Evolutionary conservation across 2,113 vertebrate species (phyloP).

Genomic region (Bettongia penicillata): DNA sequence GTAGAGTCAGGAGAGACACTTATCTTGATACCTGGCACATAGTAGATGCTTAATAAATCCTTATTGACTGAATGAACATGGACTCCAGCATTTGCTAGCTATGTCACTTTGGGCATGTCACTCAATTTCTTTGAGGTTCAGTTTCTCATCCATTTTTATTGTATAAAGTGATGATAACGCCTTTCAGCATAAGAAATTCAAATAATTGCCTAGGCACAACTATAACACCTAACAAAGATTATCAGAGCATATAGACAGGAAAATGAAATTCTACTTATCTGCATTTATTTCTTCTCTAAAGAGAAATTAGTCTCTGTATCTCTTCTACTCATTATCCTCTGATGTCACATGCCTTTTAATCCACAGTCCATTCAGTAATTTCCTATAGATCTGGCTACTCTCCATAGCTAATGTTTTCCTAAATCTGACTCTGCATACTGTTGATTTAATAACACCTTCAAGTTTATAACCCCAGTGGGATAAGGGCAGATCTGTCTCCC

Average conservation of each 20-base stretch:
- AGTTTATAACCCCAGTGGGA: conserved; percentile 61
- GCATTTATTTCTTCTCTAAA: not conserved
- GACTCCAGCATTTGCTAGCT: not conserved
- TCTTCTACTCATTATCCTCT: not conserved
- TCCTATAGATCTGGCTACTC: not conserved
- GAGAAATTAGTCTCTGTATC: conserved; percentile 7
- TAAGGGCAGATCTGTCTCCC: conserved; percentile 65
- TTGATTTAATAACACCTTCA: conserved; percentile 71
- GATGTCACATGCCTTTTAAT: not conserved
- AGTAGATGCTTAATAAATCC: not conserved
- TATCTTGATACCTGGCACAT: not conserved
- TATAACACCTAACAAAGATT: not conserved
- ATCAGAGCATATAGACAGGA: not conserved
- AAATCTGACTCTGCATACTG: conserved; percentile 45
- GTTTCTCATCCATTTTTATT: not conserved
- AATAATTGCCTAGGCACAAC: not conserved
- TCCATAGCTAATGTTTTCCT: conserved; percentile 45
- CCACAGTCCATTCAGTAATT: conserved; percentile 11
- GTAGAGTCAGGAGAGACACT: not conserved
- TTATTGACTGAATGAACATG: not conserved
- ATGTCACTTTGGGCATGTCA: not conserved
- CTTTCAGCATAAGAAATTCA: not conserved
- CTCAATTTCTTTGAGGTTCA: not conserved
- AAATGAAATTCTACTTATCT: conserved; percentile 4
- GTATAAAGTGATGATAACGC: not conserved